Evolutionary conservation across 1,140 invertebrate species (phyloP), one percentile per base, ranked within the genome.

Genomic region (Popillia japonica): DNA sequence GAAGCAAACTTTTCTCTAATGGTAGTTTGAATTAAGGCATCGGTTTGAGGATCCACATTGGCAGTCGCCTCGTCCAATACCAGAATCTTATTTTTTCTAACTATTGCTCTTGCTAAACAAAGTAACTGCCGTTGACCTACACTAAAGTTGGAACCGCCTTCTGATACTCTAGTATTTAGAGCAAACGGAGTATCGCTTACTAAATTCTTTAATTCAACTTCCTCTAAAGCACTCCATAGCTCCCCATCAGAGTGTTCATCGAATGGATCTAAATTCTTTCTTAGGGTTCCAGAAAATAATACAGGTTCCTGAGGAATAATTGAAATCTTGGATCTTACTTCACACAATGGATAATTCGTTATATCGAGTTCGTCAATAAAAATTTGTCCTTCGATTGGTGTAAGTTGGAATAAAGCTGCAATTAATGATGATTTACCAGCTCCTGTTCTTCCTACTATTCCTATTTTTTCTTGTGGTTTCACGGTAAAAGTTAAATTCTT

Each of bases 101-200:
- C 86, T 81, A 97, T 92, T 42, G 95, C 95, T 73, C 96, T 88
- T 8, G 94, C 95, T 73, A 94, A 84, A 88, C 93, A 92, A 64
- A 96, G 89, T 20, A 96, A 87, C 87, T 96, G 95, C 59, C 94
- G 87, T 88, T 96, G 94, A 0, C 95, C 95, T 72, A 95, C 93
- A 79, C 93, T 94, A 83, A 95, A 93, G 85, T 96, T 96, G 27
- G 87, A 86, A 20, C 94, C 95, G 20, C 93, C 94, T 91, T 93
- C 92, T 0, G 88, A 84, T 41, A 93, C 87, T 82, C 86, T 80
- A 17, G 84, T 84, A 78, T 89, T 86, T 17, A 90, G 78, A n/a
- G 86, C 87, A 74, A 81, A 82, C 0, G 84, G 78, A 44, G 86
- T 77, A 22, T 89, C 86, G 40, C 81, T 77, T 9, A 90, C 83